These are phyloP conservation scores for Mergus octosetaceus DNA, from an alignment of 2,797 vertebrate species.

Conservation along the genomic window DNA sequence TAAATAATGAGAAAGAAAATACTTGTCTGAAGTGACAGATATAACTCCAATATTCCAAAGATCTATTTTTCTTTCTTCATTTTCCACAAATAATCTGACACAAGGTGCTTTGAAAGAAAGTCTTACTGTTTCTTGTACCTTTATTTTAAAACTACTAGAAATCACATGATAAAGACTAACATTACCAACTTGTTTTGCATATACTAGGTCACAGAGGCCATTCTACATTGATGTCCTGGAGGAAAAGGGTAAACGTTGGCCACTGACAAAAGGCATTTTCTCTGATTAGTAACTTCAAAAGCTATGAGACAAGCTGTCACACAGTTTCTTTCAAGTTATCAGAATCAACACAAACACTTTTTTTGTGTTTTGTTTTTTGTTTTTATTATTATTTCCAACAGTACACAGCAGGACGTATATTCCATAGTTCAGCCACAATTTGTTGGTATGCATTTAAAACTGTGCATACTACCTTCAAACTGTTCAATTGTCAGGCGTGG, in stretches of 20 bases:
- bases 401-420: conserved; percentile 29
- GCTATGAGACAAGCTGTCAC: not conserved
- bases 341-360: not conserved
- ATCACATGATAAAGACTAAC: not conserved
- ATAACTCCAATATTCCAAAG: not conserved
- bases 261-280: not conserved
- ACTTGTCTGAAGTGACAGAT: not conserved
- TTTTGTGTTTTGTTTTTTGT: not conserved
- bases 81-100: not conserved
- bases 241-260: not conserved
- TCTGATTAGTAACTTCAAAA: not conserved
- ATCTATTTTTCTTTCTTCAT: not conserved
- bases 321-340: not conserved
- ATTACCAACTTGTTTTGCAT: not conserved
- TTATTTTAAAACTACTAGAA: not conserved
- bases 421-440: conserved; percentile 31
- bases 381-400: not conserved
- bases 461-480: not conserved
- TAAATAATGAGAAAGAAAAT: not conserved
- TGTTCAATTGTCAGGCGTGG: conserved; percentile 87
- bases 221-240: not conserved
- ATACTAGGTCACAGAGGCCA: not conserved
- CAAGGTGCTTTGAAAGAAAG: not conserved
- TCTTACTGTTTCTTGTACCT: not conserved
- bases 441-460: not conserved